phyloP scores from a whole-genome alignment of 1,140 invertebrate species.

The Nasonia longicornis region DNA sequence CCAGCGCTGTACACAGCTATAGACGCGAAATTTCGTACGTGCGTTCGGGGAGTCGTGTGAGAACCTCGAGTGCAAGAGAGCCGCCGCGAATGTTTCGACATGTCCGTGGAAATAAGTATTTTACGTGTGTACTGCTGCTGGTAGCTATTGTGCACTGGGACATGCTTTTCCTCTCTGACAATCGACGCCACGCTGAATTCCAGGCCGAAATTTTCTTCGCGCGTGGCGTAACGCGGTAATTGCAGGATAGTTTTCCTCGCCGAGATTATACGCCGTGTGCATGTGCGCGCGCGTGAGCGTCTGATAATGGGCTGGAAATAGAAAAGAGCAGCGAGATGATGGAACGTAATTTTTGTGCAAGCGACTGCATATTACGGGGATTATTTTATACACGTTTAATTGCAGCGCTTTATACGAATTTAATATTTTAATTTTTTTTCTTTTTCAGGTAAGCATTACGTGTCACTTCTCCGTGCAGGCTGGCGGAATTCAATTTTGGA shows the following conservation, averaged over 20 bases:
- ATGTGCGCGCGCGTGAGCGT: too few relatives aligned
- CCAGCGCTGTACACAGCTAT: not conserved
- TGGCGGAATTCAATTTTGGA: too few relatives aligned
- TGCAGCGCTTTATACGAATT: too few relatives aligned
- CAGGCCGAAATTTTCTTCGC: conserved; percentile 16
- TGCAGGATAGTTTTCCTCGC: not conserved
- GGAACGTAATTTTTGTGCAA: not conserved
- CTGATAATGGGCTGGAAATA: not conserved
- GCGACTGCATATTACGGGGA: too few relatives aligned
- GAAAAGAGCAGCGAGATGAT: not conserved
- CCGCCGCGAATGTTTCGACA: conserved; percentile 2
- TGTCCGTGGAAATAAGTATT: conserved; percentile 22
- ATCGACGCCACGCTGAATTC: conserved; percentile 15
- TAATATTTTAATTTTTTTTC: too few relatives aligned
- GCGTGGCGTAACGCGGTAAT: conserved; percentile 2
- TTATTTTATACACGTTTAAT: too few relatives aligned
- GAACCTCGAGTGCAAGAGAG: not conserved
- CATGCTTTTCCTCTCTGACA: conserved; percentile 19
- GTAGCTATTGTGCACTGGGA: not conserved
- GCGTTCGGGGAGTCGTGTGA: conserved; percentile 6
- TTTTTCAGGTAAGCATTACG: too few relatives aligned
- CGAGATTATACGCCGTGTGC: not conserved
- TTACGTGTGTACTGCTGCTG: not conserved
- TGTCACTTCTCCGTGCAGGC: too few relatives aligned
- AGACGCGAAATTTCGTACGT: not conserved